Base-by-base conservation (phyloP, 2,888 invertebrate species). In the Ernsta delagoae region DNA sequence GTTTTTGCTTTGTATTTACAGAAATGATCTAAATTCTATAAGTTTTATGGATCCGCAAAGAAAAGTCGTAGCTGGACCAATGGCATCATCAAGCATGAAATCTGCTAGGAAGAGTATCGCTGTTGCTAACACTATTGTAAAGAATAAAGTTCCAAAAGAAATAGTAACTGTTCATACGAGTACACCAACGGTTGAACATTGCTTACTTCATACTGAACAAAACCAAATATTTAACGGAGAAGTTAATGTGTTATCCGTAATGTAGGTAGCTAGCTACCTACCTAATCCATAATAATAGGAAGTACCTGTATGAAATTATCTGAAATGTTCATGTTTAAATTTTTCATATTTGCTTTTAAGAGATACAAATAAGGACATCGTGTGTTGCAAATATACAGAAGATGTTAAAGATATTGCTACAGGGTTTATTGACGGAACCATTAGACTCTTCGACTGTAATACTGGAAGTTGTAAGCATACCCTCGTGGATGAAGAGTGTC, bases 301-400 rank as follows among this genome's bases (percentile, higher is more conserved):
- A n/a, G n/a, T n/a, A n/a, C 43, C 24, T 31, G 8, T 50, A 4
- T 43, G 11, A 43, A 43, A 45, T 11, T 45, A 41, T 41, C 3
- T 41, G 41, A 8, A 41, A 41, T 8, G 41, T 41, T 41, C 36
- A 5, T 36, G 5, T 16, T 16, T 1, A 16, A 16, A 16, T 0
- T 8, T 8, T 8, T 41, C 0, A 41, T 7, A 1, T 41, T 41
- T 16, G 16, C 48, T 50, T 50, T 50, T 50, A 77, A 95, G 95
- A 73, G 94, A 94, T 75, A 90, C 93, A 11, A 89, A 86, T 73
- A 91, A 90, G 73, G 94, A 94, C 39, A 87, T 94, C 71, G 88
- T 94, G 79, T 95, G 95, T 77, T 88, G 95, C 72, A 94, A 94
- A 80, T 96, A 95, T 78, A 95, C 95, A 50, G 95, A 96, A 82